Evolutionary conservation across 2,797 vertebrate species (phyloP).

Genomic region (Hylomyscus alleni): DNA sequence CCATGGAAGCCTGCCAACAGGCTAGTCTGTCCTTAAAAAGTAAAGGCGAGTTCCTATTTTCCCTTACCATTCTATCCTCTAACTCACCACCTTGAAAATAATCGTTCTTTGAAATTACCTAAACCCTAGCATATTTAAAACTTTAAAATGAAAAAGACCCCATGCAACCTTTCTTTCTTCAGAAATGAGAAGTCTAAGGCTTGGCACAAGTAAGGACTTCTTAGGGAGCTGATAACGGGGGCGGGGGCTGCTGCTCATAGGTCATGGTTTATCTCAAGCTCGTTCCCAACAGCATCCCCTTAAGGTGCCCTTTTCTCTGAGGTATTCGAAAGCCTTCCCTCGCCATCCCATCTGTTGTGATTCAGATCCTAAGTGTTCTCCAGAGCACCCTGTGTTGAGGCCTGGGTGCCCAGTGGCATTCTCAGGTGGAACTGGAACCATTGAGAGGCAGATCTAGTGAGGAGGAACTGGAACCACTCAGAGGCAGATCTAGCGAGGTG

Average conservation of each 20-base stretch:
- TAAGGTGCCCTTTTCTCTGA: not conserved
- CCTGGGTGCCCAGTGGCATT: not conserved
- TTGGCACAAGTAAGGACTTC: not conserved
- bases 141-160: not conserved
- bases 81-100: not conserved
- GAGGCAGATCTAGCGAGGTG: too few relatives aligned
- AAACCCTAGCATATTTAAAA: conserved; percentile 8
- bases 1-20: not conserved
- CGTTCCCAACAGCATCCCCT: not conserved
- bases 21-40: not conserved
- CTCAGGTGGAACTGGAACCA: not conserved
- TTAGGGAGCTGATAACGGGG: not conserved
- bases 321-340: not conserved
- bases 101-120: not conserved
- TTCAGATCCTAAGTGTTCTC: not conserved
- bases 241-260: not conserved
- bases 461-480: not conserved
- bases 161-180: not conserved
- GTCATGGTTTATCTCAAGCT: not conserved
- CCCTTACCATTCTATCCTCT: not conserved
- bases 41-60: not conserved
- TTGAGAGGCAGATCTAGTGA: not conserved
- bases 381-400: not conserved
- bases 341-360: not conserved
- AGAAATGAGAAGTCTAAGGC: conserved; percentile 25